Evolutionary conservation across 2,797 vertebrate species (phyloP).

Genomic region (Odontamblyopus lacepedii): DNA sequence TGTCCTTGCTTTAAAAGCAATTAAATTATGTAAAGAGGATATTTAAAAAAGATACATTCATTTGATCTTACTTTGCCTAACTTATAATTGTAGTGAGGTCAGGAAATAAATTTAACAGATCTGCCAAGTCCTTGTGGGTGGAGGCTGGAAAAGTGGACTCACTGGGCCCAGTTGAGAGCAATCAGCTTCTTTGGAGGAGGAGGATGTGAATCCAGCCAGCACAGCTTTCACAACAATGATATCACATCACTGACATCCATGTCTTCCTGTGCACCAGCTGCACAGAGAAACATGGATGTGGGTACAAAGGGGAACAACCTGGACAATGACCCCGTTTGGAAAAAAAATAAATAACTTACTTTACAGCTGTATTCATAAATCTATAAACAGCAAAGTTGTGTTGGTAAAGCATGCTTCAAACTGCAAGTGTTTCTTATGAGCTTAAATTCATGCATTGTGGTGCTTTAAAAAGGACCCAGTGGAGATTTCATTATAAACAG

Average conservation of each 20-base stretch:
- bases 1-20: background rate
- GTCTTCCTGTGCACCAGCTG: conserved; percentile 65
- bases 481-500: conserved; percentile 37
- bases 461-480: conserved; percentile 21
- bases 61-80: conserved; percentile 2
- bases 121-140: conserved; percentile 40
- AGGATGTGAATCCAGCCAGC: conserved; percentile 63
- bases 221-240: conserved; percentile 74
- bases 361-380: background rate
- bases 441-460: conserved; percentile 15
- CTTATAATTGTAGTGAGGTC: conserved; percentile 19
- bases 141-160: conserved; percentile 54
- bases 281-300: conserved; percentile 38
- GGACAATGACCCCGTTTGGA: conserved; percentile 34
- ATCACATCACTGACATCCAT: conserved; percentile 60
- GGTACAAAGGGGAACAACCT: conserved; percentile 44
- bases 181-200: conserved; percentile 45
- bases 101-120: background rate
- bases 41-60: background rate
- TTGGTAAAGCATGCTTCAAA: conserved; percentile 4
- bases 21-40: conserved; percentile 8
- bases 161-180: conserved; percentile 30
- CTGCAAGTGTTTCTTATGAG: background rate
- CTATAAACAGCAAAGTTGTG: conserved; percentile 3
- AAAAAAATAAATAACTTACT: background rate